Evolutionary conservation across 2,797 vertebrate genomes (phyloP).

Genomic region (Cirrhinus molitorella): DNA sequence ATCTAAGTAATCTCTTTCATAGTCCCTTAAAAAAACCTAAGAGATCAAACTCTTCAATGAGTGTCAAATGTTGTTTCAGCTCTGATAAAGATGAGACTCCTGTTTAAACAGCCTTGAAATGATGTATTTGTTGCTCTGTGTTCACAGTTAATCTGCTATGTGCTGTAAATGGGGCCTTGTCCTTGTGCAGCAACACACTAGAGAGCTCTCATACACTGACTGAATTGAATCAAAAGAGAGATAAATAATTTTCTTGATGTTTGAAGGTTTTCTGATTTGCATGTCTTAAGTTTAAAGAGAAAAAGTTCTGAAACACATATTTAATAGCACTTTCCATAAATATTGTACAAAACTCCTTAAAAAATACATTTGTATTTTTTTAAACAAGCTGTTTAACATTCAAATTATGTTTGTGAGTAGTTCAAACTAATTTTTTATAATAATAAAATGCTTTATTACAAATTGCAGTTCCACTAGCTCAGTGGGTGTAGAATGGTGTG

Average conservation of each 20-base stretch:
- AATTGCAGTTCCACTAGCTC: neutral
- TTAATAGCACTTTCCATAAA: neutral
- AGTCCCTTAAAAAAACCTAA: neutral
- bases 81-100: neutral
- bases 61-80: conserved; percentile 11
- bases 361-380: neutral
- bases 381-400: neutral
- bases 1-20: neutral
- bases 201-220: neutral
- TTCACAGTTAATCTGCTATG: conserved; percentile 18
- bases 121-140: neutral
- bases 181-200: neutral
- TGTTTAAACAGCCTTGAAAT: conserved; percentile 38
- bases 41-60: neutral
- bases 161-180: conserved; percentile 3
- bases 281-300: conserved; percentile 4
- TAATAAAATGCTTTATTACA: neutral
- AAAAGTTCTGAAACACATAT: neutral
- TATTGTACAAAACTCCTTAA: neutral
- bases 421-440: neutral
- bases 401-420: neutral
- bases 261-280: conserved; percentile 20
- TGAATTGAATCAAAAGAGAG: conserved; percentile 5
- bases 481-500: neutral
- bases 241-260: neutral